Conservation (phyloP, 2,113 vertebrate species). For the Ochotona curzoniae region DNA sequence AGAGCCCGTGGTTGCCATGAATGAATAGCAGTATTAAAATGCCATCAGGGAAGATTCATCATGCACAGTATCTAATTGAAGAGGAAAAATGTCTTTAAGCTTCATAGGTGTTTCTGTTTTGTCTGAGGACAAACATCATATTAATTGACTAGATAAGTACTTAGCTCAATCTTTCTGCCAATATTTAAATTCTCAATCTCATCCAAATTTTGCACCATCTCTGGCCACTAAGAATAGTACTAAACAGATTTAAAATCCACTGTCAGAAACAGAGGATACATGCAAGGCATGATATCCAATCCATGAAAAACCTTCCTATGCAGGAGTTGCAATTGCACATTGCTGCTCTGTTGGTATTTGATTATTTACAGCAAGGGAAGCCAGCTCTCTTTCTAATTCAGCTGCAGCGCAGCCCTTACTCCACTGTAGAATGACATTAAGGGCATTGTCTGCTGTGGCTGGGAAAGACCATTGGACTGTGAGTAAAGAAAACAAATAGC, state of each 20-base stretch:
- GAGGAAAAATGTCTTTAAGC: slow-evolving; percentile 41
- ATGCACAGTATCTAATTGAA: slow-evolving; percentile 4
- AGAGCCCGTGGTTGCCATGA: neutral
- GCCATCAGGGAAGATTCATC: slow-evolving; percentile 26
- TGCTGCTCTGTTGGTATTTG: neutral
- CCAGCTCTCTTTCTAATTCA: neutral
- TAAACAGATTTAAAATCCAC: slow-evolving; percentile 36
- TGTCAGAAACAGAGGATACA: neutral
- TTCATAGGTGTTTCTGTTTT: slow-evolving; percentile 26
- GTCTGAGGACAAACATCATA: neutral
- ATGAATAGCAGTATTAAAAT: slow-evolving; percentile 61
- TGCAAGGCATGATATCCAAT: neutral
- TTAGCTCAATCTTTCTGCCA: neutral
- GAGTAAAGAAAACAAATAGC: slow-evolving; percentile 69
- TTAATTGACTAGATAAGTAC: slow-evolving; percentile 39
- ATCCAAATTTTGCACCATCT: neutral
- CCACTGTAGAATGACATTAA: slow-evolving; percentile 34
- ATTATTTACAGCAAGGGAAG: neutral
- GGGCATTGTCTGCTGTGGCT: slow-evolving; percentile 60
- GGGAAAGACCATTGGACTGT: slow-evolving; percentile 58
- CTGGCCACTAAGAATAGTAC: neutral
- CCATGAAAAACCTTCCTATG: neutral
- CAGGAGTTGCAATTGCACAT: neutral
- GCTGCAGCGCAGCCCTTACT: neutral
- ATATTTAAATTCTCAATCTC: slow-evolving; percentile 33